A percentile compares a stretch with the other conserved stretches of the same genome.
Conservation (phyloP, 1,140 invertebrate genomes). For the Cydia pomonella region DNA sequence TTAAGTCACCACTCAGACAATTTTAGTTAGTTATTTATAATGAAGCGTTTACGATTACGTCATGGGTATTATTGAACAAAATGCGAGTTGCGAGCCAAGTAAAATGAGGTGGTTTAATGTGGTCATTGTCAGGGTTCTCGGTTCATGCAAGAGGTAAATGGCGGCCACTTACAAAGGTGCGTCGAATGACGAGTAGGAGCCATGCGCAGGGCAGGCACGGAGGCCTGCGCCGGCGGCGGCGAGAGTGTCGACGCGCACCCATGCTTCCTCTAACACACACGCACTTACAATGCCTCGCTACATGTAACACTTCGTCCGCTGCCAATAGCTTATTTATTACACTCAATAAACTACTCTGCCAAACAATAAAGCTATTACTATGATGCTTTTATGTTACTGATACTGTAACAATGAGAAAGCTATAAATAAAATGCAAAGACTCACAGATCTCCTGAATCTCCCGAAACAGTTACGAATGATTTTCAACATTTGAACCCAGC, state of each 20-base stretch:
- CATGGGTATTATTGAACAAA: slow-evolving; percentile 10
- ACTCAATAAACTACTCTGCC: slow-evolving; percentile 18
- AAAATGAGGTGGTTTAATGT: slow-evolving; percentile 25
- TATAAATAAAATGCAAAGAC: slow-evolving; percentile 13
- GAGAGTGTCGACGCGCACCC: not conserved
- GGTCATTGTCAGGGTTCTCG: slow-evolving; percentile 21
- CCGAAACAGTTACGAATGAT: slow-evolving; percentile 49
- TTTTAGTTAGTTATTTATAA: slow-evolving; percentile 31
- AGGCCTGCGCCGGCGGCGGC: not conserved
- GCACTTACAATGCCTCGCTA: slow-evolving; percentile 14
- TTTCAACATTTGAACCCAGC: slow-evolving; percentile 53
- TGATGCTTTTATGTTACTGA: not conserved
- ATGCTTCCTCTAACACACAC: not conserved
- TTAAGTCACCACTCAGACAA: slow-evolving; percentile 12
- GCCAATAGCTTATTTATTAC: slow-evolving; percentile 22
- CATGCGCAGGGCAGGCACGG: slow-evolving; percentile 28
- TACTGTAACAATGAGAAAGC: not conserved
- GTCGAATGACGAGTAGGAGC: slow-evolving; percentile 1
- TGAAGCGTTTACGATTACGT: not conserved
- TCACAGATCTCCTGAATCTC: slow-evolving; percentile 36
- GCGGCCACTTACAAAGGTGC: slow-evolving; percentile 21
- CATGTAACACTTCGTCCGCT: not conserved
- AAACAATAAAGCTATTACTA: slow-evolving; percentile 1
- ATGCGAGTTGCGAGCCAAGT: slow-evolving; percentile 23
- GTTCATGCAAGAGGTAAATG: slow-evolving; percentile 12